A percentile compares a stretch with the other conserved stretches of the same genome.
phyloP scores from a whole-genome alignment of 37 sponge, comb jelly and placozoan species.

The Beroe forskalii region DNA sequence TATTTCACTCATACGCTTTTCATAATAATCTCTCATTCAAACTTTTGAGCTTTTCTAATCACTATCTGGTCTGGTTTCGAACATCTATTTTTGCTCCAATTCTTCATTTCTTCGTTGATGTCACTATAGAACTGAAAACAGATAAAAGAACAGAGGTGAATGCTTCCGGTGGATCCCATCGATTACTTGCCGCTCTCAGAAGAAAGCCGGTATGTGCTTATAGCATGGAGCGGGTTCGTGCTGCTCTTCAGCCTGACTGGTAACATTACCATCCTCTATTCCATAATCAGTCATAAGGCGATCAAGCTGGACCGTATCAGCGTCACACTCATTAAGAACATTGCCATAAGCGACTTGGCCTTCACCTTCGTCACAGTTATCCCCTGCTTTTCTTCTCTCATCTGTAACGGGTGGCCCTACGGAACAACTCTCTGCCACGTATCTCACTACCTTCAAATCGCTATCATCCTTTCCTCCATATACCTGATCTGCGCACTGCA shows the following conservation, averaged over 20 bases:
- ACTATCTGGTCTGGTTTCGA: no score
- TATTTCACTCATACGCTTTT: no score
- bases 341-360: background rate
- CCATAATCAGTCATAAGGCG: background rate
- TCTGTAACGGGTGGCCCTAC: background rate
- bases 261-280: background rate
- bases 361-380: background rate
- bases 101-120: no score
- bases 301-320: conserved; percentile 4
- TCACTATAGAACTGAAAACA: no score
- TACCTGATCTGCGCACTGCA: background rate
- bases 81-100: no score
- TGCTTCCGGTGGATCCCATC: no score
- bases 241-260: background rate
- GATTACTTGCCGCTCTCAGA: no score
- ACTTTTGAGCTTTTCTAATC: no score
- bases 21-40: no score
- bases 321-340: background rate
- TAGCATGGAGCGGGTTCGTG: background rate
- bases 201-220: background rate
- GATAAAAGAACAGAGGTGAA: no score
- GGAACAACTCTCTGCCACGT: background rate
- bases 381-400: background rate
- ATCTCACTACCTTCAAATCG: background rate
- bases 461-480: background rate